Base-by-base conservation (phyloP, 2,113 vertebrate genomes). In the Gasterosteus nipponicus region DNA sequence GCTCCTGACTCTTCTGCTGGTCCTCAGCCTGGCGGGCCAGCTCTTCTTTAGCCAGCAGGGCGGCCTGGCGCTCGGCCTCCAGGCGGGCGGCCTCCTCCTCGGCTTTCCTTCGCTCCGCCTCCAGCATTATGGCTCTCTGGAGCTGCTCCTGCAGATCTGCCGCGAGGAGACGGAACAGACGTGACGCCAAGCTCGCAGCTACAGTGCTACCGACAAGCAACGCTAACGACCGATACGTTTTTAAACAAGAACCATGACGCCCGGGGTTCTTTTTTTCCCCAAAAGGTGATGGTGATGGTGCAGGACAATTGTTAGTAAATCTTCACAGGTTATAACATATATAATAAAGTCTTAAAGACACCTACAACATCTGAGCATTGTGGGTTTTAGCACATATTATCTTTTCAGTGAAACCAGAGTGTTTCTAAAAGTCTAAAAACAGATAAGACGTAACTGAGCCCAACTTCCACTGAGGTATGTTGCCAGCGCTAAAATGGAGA, bases 1-100 rank as follows among this genome's bases (percentile, higher is more conserved):
- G 96, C 74, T 98, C 97, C 88, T 97, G 96, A 90, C 93, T 95
- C 92, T 96, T 97, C 65, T 94, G 95, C 89, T 99, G 97, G 81
- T 94, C 93, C 61, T 92, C 93, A 0, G 95, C 93, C 69, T 97
- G 95, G 46, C 88, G 93, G 60, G 97, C 96, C 84, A 99, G 93
- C 82, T 98, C 96, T 57, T 98, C 97, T 85, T 98, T 99, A 82
- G 96, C 96, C 63, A 93, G 92, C 77, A 98, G 92, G 5, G 96
- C 97, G 0, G 94, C 94, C 90, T 98, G 86, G 2, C 97, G 96
- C 46, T 98, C 97, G 0, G 91, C 87, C 93, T 98, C 98, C 84
- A 99, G 91, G 14, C 96, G 95, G 58, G 95, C 94, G 0, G 97
- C 96, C 84, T 98, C 97, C 3, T 95, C 90, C 89, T 96, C 95